Evolutionary conservation across 2,888 invertebrate genomes (phyloP), one percentile per base, ranked within the genome.

Genomic region (Catocala sponsa): DNA sequence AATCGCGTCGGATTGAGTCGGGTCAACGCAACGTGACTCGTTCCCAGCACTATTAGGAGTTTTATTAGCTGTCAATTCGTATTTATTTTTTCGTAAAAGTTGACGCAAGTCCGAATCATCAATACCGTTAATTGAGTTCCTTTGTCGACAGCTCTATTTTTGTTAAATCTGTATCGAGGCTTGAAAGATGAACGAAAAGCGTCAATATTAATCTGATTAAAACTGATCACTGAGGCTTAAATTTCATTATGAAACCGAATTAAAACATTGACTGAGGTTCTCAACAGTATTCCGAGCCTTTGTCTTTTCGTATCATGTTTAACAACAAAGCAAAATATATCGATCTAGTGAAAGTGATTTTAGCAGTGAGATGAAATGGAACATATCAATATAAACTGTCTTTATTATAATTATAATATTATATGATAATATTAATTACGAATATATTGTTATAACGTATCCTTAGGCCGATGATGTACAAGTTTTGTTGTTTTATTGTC

Each of bases 1-100:
- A 79, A 81, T 80, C 78, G 77, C 70, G 63, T 72, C 70, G 71
- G 81, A 85, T 88, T 89, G 91, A 90, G 89, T 83, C 79, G 86
- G 90, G 88, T 90, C 87, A 69, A 72, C 78, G 72, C 81, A 80
- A 79, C 78, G 79, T 75, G 78, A 80, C 74, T 78, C 73, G 79
- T 80, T 82, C 78, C 70, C 70, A 76, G 78, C 77, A 77, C 82
- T 82, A 83, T 84, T 81, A 84, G 68, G 85, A 86, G 83, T 89
- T 89, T 88, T 89, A 90, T 90, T 88, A 82, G 85, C 86, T 85
- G 86, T 83, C 86, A 83, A 70, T 74, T 78, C 74, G 70, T 72
- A 70, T 80, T 81, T 80, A 74, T 81, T 77, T 78, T 78, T 76
- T 73, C 53, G 51, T 47, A 63, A 66, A 72, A 59, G 33, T 63